A percentile compares a stretch with the other conserved stretches of the same genome.
Evolutionary conservation across 92 coral and sea anemone species (phyloP).

Genomic region (Hydrozoanthus gracilis): DNA sequence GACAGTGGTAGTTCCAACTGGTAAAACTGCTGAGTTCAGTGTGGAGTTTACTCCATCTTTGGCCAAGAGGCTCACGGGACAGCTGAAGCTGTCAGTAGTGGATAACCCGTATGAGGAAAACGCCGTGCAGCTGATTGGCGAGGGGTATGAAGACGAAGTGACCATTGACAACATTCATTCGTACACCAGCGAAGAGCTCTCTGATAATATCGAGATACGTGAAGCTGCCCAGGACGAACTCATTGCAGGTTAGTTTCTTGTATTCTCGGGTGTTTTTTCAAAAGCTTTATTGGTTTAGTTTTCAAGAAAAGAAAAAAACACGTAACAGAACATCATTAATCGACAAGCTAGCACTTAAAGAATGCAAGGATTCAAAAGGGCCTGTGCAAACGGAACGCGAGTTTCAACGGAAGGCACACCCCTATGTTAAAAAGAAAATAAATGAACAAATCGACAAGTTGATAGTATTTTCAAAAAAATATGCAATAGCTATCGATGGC

Average conservation of each 20-base stretch:
- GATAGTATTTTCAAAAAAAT: too few relatives aligned
- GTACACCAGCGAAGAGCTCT: conserved; percentile 15
- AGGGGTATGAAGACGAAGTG: conserved; percentile 96
- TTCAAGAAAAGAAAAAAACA: too few relatives aligned
- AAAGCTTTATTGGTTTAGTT: not conserved
- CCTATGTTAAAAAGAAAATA: too few relatives aligned
- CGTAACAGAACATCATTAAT: too few relatives aligned
- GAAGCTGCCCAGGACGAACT: conserved; percentile 41
- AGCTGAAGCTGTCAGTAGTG: conserved; percentile 84
- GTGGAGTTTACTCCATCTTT: conserved; percentile 87
- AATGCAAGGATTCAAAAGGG: too few relatives aligned
- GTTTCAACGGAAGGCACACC: too few relatives aligned
- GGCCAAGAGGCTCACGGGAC: conserved; percentile 80
- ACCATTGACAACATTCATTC: conserved; percentile 93
- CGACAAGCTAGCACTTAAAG: too few relatives aligned
- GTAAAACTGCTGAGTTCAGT: conserved; percentile 84
- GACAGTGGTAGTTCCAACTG: conserved; percentile 85
- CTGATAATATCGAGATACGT: conserved; percentile 10
- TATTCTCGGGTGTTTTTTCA: too few relatives aligned
- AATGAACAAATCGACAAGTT: too few relatives aligned
- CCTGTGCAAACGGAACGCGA: too few relatives aligned
- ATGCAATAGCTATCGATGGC: too few relatives aligned
- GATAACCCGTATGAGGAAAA: conserved; percentile 97
- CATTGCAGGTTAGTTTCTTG: conserved; percentile 31
- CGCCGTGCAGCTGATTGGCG: conserved; percentile 85